Base-by-base conservation (phyloP, 2,113 vertebrate genomes). In the Coptodon rendalli region DNA sequence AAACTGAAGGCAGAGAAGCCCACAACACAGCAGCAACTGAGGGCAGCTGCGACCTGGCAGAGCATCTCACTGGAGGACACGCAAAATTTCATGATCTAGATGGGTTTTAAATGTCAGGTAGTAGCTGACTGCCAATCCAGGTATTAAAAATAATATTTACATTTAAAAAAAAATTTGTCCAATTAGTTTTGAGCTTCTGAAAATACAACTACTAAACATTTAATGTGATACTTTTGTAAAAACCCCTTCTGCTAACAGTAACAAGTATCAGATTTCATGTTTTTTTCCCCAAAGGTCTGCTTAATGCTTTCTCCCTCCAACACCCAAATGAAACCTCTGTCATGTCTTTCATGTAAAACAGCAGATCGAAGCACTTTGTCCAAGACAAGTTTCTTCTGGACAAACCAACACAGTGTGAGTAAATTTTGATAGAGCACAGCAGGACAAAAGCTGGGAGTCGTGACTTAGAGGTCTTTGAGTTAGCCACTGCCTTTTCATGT, bases 51-150 rank as follows among this genome's bases (percentile, higher is more conserved):
- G 24, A 40, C 40, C 40, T 45, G 14, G 9, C 68, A 45, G 68
- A 16, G 13, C 9, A 73, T 17, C 22, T 17, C 22, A 17, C 0
- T 27, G 40, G 40, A 45, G 1, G 68, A 76, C 24, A 76, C 2
- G 2, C 6, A 19, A 4, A 27, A 2, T 29, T 1, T 11, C 0
- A 2, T 7, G 2, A 29, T 48, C 14, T 48, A 45, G 14, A 48
- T 48, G 43, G 24, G 14, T 29, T 17, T 48, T 48, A 76, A 17
- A 50, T 6, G 14, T 12, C 43, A 76, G 14, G 43, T 10, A 48
- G 14, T 76, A 6, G 3, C 24, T 76, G 40, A 29, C 43, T 76
- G 24, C 24, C 40, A 76, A 7, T 76, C 22, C 68, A 29, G 24
- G 9, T 76, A 29, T 76, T 76, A 7, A 76, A 48, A 76, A 76